phyloP scores from a whole-genome alignment of 2,113 vertebrate species.

The Carollia perspicillata region DNA sequence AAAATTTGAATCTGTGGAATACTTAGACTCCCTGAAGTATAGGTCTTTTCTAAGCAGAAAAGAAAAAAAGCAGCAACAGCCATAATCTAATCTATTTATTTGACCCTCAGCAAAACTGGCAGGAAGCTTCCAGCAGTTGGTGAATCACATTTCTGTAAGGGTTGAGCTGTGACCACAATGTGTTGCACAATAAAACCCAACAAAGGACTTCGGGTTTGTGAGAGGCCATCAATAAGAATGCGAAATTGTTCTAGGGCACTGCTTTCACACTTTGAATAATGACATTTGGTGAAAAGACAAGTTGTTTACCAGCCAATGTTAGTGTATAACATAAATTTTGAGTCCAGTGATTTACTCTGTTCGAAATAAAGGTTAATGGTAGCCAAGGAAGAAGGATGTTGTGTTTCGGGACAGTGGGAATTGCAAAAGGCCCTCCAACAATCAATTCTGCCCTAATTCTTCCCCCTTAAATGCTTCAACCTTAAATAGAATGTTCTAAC shows the following conservation, averaged over 20 bases:
- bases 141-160: not conserved
- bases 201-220: not conserved
- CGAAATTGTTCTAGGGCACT: not conserved
- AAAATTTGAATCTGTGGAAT: not conserved
- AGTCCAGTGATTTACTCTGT: slow-evolving; percentile 48
- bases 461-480: not conserved
- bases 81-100: not conserved
- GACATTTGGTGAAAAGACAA: slow-evolving; percentile 37
- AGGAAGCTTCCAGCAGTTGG: not conserved
- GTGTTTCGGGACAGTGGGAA: slow-evolving; percentile 35
- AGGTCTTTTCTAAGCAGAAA: not conserved
- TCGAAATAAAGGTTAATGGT: slow-evolving; percentile 51
- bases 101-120: not conserved
- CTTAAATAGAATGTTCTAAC: not conserved
- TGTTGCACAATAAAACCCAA: not conserved
- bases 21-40: not conserved
- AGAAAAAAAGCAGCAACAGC: not conserved
- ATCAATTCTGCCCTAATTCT: slow-evolving; percentile 23
- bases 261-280: slow-evolving; percentile 33
- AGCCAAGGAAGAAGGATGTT: slow-evolving; percentile 50
- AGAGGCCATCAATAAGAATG: not conserved
- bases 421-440: slow-evolving; percentile 1
- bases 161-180: not conserved
- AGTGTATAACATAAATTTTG: slow-evolving; percentile 21
- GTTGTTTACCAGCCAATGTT: slow-evolving; percentile 25